Base-by-base conservation (phyloP, 2,113 vertebrate genomes). In the Penelope pileata region DNA sequence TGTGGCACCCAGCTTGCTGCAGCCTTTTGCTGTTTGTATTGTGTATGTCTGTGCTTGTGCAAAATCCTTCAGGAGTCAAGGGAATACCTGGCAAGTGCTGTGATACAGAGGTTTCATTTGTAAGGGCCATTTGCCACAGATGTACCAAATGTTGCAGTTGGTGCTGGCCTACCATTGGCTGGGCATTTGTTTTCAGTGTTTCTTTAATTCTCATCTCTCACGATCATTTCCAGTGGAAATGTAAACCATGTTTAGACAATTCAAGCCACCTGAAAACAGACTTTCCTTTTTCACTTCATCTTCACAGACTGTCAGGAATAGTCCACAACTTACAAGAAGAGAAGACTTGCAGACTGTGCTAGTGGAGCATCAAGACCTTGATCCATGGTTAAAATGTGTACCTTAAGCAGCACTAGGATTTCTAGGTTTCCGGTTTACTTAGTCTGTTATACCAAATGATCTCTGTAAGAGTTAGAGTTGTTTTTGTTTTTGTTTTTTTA, bases 21-120 rank as follows among this genome's bases (percentile, higher is more conserved):
- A 80, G 16, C 29, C 26, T 54, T 64, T 80, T 29, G 60, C 34
- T 13, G 2, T 69, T 62, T 34, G 19, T 66, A 2, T 72, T 7
- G 40, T n/a, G 12, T 36, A 21, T 36, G 12, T 5, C 2, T 30
- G 36, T 32, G 27, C 0, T 0, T 5, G 18, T 32, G 60, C 27
- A 59, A 32, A 54, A 32, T 32, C 17, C 19, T 47, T 22, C 5
- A 10, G 0, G 29, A 15, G 3, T 27, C 32, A 45, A 22, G 16
- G 8, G 42, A 11, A 50, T 29, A 24, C 11, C 42, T 36, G 63
- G 17, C 11, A 13, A 18, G 34, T 4, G 36, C 50, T 62, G 47
- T 14, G 29, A 2, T 10, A 4, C 4, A 22, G 24, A 79, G 38
- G 5, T 73, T 73, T 54, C 34, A 1, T 16, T 48, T 50, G 38